Conservation (phyloP, 2,797 vertebrate genomes). For the Anolis apletophallus region DNA sequence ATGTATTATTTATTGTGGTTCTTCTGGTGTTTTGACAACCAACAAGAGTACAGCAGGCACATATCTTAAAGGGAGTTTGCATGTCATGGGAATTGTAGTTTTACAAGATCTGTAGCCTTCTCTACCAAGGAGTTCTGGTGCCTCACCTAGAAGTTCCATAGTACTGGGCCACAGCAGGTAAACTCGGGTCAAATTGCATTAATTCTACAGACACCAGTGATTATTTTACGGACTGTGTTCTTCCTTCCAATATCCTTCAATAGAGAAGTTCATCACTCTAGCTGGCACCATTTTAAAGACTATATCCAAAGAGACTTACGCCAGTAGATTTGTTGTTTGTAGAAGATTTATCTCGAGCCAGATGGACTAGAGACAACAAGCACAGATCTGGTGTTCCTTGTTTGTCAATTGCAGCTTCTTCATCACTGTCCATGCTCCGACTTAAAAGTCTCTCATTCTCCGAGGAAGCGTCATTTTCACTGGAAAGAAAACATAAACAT, state of each 20-base stretch:
- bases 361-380: slow-evolving; percentile 91
- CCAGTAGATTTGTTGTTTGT: slow-evolving; percentile 85
- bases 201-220: rapidly evolving
- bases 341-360: slow-evolving; percentile 87
- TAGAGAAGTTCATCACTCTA: slow-evolving; percentile 23
- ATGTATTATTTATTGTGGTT: background rate
- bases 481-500: slow-evolving; percentile 67
- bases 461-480: slow-evolving; percentile 96
- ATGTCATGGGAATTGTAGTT: background rate
- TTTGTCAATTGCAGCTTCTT: slow-evolving; percentile 92
- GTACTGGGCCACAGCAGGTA: no score
- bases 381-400: slow-evolving; percentile 91
- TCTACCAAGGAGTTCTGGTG: no score
- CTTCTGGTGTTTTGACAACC: background rate
- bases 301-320: slow-evolving; percentile 78
- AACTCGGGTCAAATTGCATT: no score
- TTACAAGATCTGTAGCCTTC: no score
- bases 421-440: slow-evolving; percentile 96
- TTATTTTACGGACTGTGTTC: slow-evolving; percentile 12
- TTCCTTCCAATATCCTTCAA: background rate
- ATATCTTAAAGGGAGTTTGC: background rate
- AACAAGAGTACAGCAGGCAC: background rate
- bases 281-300: background rate
- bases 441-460: slow-evolving; percentile 97
- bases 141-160: no score